Evolutionary conservation across 2,888 invertebrate genomes (phyloP).

Genomic region (Phytoseiulus persimilis): DNA sequence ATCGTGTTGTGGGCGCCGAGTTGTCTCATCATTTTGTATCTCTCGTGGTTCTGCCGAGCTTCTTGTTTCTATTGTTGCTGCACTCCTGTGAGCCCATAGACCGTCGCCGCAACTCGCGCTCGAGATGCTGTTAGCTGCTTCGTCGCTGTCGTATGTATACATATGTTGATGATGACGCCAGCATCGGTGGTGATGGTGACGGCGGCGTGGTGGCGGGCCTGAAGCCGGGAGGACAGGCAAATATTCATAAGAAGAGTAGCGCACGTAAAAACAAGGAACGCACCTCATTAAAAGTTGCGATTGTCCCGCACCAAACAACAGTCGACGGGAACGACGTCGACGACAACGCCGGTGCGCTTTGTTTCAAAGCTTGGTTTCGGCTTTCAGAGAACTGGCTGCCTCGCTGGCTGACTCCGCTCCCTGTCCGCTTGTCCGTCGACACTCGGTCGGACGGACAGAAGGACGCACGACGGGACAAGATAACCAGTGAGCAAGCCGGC

Average conservation of each 20-base stretch:
- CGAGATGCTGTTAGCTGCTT: not conserved
- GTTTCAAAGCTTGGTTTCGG: not conserved
- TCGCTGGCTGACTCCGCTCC: not conserved
- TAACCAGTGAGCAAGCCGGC: not conserved
- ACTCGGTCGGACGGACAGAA: not conserved
- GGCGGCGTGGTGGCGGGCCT: not conserved
- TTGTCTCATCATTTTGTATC: too few species aligned
- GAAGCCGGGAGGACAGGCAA: not conserved
- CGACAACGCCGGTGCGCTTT: not conserved
- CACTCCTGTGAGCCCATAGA: not conserved
- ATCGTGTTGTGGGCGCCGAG: too few species aligned
- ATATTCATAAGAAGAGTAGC: not conserved
- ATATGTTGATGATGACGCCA: not conserved
- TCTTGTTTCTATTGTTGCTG: not conserved
- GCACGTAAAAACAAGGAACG: slow-evolving; percentile 8
- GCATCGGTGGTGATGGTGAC: not conserved
- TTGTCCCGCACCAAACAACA: slow-evolving; percentile 12
- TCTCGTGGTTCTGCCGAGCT: too few species aligned
- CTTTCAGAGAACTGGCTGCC: not conserved
- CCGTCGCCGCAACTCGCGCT: not conserved
- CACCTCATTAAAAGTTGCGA: slow-evolving; percentile 38
- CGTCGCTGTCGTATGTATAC: not conserved
- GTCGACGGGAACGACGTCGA: not conserved
- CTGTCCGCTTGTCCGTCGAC: not conserved
- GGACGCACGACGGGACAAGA: not conserved